These are phyloP conservation scores for Diplodus sargus DNA, from an alignment of 2,797 vertebrate species.

Conservation along the genomic window DNA sequence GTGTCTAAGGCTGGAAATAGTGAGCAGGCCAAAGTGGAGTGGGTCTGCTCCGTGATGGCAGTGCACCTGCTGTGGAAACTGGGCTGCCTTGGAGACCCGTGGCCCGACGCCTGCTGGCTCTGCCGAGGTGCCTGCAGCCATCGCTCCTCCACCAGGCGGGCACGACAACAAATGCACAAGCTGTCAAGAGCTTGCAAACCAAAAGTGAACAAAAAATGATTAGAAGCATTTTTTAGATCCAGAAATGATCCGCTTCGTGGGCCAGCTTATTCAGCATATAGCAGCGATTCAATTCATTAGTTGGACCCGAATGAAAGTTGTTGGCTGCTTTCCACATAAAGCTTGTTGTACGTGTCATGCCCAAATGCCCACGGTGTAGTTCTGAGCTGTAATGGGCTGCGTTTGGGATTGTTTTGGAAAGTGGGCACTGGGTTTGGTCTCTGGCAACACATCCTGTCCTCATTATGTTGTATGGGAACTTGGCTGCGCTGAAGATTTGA, in stretches of 20 bases:
- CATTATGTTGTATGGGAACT: slow-evolving; percentile 53
- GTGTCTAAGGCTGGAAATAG: slow-evolving; percentile 65
- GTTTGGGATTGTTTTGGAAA: slow-evolving; percentile 67
- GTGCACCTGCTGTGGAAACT: slow-evolving; percentile 78
- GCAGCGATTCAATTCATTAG: slow-evolving; percentile 38
- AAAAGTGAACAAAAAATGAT: slow-evolving; percentile 46
- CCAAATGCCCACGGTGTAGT: slow-evolving; percentile 33
- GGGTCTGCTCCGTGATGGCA: slow-evolving; percentile 52
- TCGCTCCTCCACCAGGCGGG: slow-evolving; percentile 9
- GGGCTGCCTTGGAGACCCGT: slow-evolving; percentile 58
- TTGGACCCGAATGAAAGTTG: slow-evolving; percentile 32
- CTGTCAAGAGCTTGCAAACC: slow-evolving; percentile 45
- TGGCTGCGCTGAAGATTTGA: slow-evolving; percentile 38
- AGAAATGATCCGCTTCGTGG: slow-evolving; percentile 18
- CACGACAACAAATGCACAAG: slow-evolving; percentile 50
- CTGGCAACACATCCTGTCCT: slow-evolving; percentile 61
- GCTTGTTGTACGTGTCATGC: slow-evolving; percentile 27
- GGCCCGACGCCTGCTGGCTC: slow-evolving; percentile 60
- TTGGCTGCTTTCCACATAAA: slow-evolving; percentile 34
- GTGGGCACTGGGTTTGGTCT: slow-evolving; percentile 52
- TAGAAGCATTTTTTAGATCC: slow-evolving; percentile 42
- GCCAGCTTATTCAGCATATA: slow-evolving; percentile 30
- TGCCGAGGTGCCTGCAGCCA: slow-evolving; percentile 15
- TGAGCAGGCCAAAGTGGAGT: slow-evolving; percentile 59
- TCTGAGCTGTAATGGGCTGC: slow-evolving; percentile 47